These are phyloP conservation scores for Coranthus polyacanthus DNA, from an alignment of 2,797 vertebrate species.

Conservation along the genomic window DNA sequence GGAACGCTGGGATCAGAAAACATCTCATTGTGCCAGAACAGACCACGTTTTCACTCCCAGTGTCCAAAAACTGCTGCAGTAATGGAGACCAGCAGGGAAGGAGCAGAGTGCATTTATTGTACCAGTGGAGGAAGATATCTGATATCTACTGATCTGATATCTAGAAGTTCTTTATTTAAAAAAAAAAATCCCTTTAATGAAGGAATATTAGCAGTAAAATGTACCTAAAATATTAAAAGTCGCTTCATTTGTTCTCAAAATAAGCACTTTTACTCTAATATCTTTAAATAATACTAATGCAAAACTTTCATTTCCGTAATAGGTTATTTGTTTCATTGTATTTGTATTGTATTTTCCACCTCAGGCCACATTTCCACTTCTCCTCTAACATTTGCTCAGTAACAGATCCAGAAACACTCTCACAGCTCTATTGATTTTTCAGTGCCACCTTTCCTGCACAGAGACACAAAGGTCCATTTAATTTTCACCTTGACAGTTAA, in stretches of 20 bases:
- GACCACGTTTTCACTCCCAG: constrained; percentile 32
- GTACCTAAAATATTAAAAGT: too few relatives aligned
- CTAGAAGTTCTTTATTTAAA: too few relatives aligned
- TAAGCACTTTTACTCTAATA: too few relatives aligned
- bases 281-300: not conserved
- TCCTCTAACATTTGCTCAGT: constrained; percentile 2
- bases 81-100: not conserved
- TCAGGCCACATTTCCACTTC: not conserved
- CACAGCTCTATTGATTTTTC: constrained; percentile 24
- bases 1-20: constrained; percentile 72
- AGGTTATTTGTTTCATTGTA: too few relatives aligned
- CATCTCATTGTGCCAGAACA: constrained; percentile 40
- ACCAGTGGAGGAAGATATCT: too few relatives aligned
- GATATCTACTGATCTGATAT: too few relatives aligned
- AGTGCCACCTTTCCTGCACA: constrained; percentile 1
- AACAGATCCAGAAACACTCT: constrained; percentile 2
- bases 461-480: constrained; percentile 12
- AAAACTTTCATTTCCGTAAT: constrained; percentile 7
- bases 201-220: too few relatives aligned
- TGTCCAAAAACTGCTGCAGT: not conserved
- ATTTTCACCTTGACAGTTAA: constrained; percentile 21
- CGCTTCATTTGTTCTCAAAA: too few relatives aligned
- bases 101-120: not conserved
- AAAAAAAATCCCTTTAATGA: too few relatives aligned
- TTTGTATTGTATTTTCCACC: not conserved